Percentiles rank a stretch among this genome's conserved stretches.
Conservation (phyloP, 30 jellyfish, hydroid and myxozoan genomes). For the Pelagia noctiluca region DNA sequence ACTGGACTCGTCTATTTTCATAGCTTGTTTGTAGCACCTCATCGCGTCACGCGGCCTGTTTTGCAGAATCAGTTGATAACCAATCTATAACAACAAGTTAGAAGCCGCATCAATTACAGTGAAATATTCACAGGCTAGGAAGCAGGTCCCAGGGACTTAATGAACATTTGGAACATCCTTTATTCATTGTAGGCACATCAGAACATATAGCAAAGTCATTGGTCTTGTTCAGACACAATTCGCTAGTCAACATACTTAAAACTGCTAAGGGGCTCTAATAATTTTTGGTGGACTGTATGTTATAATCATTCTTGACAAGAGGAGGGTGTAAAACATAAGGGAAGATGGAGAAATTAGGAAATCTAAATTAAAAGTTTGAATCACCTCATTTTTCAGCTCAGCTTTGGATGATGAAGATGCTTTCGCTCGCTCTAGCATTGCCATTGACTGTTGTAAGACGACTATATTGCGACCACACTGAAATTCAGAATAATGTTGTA, state of each 20-base stretch:
- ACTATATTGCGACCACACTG: slow-evolving; percentile 94
- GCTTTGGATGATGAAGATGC: slow-evolving; percentile 81
- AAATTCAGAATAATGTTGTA: neutral
- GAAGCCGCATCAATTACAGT: neutral
- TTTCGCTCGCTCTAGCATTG: slow-evolving; percentile 87
- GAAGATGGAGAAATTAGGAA: neutral
- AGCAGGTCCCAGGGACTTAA: neutral
- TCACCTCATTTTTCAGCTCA: slow-evolving; percentile 88
- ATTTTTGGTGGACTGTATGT: too few relatives aligned
- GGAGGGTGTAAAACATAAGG: neutral
- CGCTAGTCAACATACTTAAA: too few relatives aligned
- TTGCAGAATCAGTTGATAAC: slow-evolving; percentile 74
- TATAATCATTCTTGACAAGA: too few relatives aligned
- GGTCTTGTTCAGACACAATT: too few relatives aligned
- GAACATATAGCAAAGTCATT: too few relatives aligned
- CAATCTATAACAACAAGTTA: slow-evolving; percentile 57
- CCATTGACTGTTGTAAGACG: slow-evolving; percentile 83
- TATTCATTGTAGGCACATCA: too few relatives aligned
- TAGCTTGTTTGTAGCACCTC: slow-evolving; percentile 82
- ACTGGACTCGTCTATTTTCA: slow-evolving; percentile 96
- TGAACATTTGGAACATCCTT: too few relatives aligned
- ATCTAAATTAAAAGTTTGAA: neutral
- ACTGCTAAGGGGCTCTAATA: too few relatives aligned
- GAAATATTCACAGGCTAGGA: neutral
- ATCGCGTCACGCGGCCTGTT: slow-evolving; percentile 78